phyloP scores from a whole-genome alignment of 2,113 vertebrate genomes.

The Myotis yumanensis region DNA sequence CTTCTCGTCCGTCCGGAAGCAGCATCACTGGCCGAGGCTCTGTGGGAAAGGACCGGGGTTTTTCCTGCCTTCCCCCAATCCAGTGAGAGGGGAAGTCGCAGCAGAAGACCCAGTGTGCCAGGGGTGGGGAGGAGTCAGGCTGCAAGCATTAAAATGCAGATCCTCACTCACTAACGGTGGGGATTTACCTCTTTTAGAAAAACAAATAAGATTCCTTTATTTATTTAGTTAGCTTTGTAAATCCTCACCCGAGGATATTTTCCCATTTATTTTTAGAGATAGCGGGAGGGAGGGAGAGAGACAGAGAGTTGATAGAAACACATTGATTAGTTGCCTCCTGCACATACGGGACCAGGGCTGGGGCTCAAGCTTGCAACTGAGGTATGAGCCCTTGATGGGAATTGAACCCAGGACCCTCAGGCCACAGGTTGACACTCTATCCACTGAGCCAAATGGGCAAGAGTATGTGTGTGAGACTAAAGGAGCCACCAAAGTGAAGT shows the following conservation, averaged over 20 bases:
- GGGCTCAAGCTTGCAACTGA: too few relatives aligned
- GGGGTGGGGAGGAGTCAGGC: conserved; percentile 40
- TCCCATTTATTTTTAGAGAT: too few relatives aligned
- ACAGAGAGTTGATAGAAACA: too few relatives aligned
- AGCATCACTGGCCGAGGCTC: conserved; percentile 72
- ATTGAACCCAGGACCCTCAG: too few relatives aligned
- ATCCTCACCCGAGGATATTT: too few relatives aligned
- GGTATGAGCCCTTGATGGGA: too few relatives aligned
- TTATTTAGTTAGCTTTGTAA: too few relatives aligned
- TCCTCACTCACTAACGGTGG: background rate
- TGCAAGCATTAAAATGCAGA: background rate
- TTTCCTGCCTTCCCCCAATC: conserved; percentile 70
- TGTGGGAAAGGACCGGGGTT: conserved; percentile 61
- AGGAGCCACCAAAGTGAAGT: background rate
- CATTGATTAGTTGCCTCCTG: too few relatives aligned
- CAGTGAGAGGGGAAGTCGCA: conserved; percentile 61
- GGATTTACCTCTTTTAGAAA: background rate
- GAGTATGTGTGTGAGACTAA: background rate
- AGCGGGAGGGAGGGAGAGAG: too few relatives aligned
- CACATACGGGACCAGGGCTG: too few relatives aligned
- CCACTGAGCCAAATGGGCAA: background rate
- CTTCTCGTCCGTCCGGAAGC: conserved; percentile 77
- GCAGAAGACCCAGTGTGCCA: background rate
- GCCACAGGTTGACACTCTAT: too few relatives aligned
- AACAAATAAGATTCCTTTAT: too few relatives aligned